phyloP scores from a whole-genome alignment of 2,113 vertebrate genomes.

The Aptenodytes patagonicus region DNA sequence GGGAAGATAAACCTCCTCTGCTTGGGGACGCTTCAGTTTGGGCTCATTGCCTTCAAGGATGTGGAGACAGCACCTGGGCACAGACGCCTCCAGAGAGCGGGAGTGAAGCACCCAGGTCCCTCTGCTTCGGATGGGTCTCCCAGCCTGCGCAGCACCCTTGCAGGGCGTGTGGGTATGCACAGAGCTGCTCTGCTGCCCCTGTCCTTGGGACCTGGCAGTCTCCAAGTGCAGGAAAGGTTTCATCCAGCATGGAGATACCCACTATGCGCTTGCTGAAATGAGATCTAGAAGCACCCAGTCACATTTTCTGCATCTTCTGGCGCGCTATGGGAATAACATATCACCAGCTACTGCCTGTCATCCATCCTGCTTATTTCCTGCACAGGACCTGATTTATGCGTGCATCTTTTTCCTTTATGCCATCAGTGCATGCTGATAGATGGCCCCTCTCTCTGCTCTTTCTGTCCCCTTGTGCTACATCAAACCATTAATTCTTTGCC shows the following conservation, averaged over 20 bases:
- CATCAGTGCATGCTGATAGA: conserved; percentile 46
- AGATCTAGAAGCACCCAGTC: neutral
- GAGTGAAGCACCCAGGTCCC: neutral
- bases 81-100: neutral
- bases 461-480: conserved; percentile 44
- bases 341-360: conserved; percentile 43
- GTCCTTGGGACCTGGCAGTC: neutral
- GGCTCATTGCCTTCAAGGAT: neutral
- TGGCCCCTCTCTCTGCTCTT: conserved; percentile 35
- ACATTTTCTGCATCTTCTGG: neutral
- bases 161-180: accelerated
- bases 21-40: neutral
- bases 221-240: neutral
- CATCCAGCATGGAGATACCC: neutral
- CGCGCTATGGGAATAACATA: neutral
- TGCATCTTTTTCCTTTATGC: conserved; percentile 25
- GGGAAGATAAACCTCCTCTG: neutral
- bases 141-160: neutral
- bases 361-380: conserved; percentile 52
- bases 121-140: neutral
- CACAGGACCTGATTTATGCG: conserved; percentile 29
- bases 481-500: conserved; percentile 59
- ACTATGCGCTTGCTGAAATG: neutral
- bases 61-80: neutral
- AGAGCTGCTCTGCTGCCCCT: neutral